Base-by-base conservation (phyloP, 2,797 vertebrate genomes). In the Tachyglossus aculeatus region DNA sequence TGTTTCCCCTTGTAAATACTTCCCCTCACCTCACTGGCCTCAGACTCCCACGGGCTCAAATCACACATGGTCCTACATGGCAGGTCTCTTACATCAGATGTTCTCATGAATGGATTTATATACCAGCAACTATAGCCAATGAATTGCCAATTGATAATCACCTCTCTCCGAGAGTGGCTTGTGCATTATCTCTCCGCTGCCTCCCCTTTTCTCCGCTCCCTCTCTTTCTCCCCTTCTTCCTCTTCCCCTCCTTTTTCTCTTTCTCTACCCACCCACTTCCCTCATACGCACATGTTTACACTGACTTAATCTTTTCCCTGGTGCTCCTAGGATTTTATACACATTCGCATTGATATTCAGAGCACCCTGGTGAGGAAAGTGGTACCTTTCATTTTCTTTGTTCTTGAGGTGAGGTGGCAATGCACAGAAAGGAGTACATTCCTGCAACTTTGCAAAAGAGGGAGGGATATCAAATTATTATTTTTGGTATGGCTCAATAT, bases 331-430 rank as follows among this genome's bases (percentile, higher is more conserved):
- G 40, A 44, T 74, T 52, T 38, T 54, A 16, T 33, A 68, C 40
- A 55, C n/a, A 65, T 43, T 22, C 64, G 77, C 50, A 47, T 56
- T 80, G 56, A 68, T 38, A 50, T 38, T 50, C 29, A 25, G n/a
- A 63, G 19, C 19, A 9, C 15, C 57, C 56, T 51, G 25, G 39
- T 44, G 32, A 69, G 39, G 32, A 13, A 55, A 16, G 38, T 52
- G 29, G 31, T 37, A 24, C 27, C 64, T 52, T 64, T 18, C 53
- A 15, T 36, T 64, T 58, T 57, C 19, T 54, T 70, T 73, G 73
- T 36, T 34, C 21, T 44, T 59, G 44, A 56, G 60, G 21, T 56
- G n/a, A 48, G 15, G 40, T 69, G 15, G 40, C 69, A 50, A 60
- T 18, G 38, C 15, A 48, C 58, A 39, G 58, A 55, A 66, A 56